A percentile compares a stretch with the other conserved stretches of the same genome.
These are phyloP conservation scores for Tor tambroides DNA, from an alignment of 2,113 vertebrate species.

Conservation along the genomic window DNA sequence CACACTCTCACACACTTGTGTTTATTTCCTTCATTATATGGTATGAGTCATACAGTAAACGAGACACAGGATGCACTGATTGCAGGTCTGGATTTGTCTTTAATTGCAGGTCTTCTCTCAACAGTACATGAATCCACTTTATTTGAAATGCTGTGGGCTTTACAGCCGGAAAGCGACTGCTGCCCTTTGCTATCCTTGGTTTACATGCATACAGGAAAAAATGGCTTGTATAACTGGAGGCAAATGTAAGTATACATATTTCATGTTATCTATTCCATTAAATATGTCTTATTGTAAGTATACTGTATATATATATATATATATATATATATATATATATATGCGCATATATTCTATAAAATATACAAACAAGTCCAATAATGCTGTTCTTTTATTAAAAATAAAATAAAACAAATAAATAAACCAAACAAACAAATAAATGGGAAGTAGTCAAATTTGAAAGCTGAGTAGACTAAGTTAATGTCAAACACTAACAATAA, in stretches of 20 bases:
- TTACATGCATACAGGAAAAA: not conserved
- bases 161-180: not conserved
- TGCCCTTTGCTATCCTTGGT: not conserved
- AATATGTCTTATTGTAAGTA: no score
- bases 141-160: conserved; percentile 57
- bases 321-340: no score
- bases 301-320: no score
- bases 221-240: not conserved
- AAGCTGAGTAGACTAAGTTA: no score
- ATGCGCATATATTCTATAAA: no score
- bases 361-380: not conserved
- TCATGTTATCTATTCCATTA: no score
- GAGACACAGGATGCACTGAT: conserved; percentile 52
- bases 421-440: no score
- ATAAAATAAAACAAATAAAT: no score
- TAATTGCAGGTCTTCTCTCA: conserved; percentile 66
- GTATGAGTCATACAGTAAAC: conserved; percentile 8
- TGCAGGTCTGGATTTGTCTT: conserved; percentile 63
- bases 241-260: not conserved
- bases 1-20: not conserved
- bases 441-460: no score
- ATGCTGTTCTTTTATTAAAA: not conserved
- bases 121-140: conserved; percentile 63
- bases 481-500: no score
- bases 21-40: conserved; percentile 21